Evolutionary conservation across 2,797 vertebrate species (phyloP).

Genomic region (Rhinogobio ventralis): DNA sequence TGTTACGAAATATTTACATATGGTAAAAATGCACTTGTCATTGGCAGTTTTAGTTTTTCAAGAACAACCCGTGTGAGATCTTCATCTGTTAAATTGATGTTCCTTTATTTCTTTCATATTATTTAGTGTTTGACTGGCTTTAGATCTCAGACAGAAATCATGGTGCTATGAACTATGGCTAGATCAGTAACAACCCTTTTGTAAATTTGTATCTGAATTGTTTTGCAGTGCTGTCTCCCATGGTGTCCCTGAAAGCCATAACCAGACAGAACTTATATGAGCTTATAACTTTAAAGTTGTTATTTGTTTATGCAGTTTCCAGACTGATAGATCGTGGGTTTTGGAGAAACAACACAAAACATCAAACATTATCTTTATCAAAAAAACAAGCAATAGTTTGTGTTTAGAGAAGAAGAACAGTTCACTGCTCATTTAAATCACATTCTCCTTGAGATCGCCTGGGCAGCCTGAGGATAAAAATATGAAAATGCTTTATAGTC

Average conservation of each 20-base stretch:
- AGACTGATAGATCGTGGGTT: not conserved
- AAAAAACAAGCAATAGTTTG: not conserved
- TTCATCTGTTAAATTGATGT: not conserved
- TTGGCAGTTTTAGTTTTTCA: not conserved
- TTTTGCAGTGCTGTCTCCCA: not conserved
- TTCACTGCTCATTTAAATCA: not conserved
- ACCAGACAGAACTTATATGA: not conserved
- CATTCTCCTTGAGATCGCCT: not conserved
- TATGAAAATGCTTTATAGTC: not conserved
- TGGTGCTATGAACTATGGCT: not conserved
- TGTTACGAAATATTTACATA: not conserved
- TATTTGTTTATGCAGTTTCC: not conserved
- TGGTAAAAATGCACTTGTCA: not conserved
- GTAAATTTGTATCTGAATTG: not conserved
- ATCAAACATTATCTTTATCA: not conserved
- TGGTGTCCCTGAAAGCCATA: not conserved
- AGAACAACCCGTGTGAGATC: not conserved
- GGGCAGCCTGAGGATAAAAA: not conserved
- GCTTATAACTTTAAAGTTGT: not conserved
- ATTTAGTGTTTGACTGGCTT: not conserved
- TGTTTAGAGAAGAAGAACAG: not conserved
- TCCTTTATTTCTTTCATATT: no score
- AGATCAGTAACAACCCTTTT: not conserved
- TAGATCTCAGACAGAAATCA: not conserved
- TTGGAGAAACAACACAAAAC: not conserved